Conservation (phyloP, 2,113 vertebrate species). For the Meriones unguiculatus region DNA sequence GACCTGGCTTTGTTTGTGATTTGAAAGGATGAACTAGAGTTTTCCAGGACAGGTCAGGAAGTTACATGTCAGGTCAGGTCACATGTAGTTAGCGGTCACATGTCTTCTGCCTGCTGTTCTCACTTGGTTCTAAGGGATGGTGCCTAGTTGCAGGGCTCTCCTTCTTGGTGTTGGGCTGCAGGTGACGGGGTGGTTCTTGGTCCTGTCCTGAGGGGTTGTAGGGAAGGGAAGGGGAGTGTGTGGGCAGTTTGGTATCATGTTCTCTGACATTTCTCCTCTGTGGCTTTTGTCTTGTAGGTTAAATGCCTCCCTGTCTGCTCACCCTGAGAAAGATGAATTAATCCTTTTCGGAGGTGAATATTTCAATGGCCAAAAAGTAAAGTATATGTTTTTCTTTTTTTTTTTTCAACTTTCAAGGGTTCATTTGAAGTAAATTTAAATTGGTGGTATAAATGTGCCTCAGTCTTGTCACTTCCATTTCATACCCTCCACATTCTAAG, state of each 20-base stretch:
- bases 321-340: conserved; percentile 97
- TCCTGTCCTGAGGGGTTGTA: rapidly evolving
- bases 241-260: not conserved
- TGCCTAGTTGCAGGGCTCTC: not conserved
- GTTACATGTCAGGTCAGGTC: no score
- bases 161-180: not conserved
- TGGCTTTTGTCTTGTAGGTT: conserved; percentile 86
- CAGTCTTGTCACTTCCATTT: conserved; percentile 70
- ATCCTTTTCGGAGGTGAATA: conserved; percentile 99
- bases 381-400: conserved; percentile 81
- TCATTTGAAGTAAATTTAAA: conserved; percentile 67
- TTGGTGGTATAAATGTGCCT: conserved; percentile 58
- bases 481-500: conserved; percentile 27
- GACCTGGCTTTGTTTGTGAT: not conserved
- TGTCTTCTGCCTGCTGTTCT: not conserved
- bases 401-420: conserved; percentile 69
- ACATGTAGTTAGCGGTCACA: not conserved
- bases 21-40: not conserved
- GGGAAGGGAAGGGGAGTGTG: rapidly evolving
- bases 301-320: conserved; percentile 92
- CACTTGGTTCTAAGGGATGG: not conserved
- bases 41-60: not conserved
- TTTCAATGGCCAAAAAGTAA: conserved; percentile 99
- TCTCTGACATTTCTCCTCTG: not conserved
- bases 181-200: not conserved